Evolutionary conservation across 2,113 vertebrate genomes (phyloP).

Genomic region (Oreochromis tanganicae): DNA sequence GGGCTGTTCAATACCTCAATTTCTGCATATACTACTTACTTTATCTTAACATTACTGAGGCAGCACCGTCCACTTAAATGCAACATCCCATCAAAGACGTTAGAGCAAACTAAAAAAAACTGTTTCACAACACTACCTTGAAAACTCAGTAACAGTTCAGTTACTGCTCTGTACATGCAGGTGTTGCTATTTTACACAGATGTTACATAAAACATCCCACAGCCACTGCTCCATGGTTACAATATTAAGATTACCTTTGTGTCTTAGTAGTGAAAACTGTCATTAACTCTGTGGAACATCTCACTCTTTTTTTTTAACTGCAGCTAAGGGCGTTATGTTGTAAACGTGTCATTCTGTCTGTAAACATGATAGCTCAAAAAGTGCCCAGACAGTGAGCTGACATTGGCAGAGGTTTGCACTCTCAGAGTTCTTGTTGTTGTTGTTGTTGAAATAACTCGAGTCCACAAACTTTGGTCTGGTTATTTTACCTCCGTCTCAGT

Average conservation of each 20-base stretch:
- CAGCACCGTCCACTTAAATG: neutral
- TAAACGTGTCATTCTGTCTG: neutral
- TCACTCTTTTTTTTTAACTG: neutral
- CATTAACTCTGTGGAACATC: neutral
- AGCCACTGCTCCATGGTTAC: neutral
- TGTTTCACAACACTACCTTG: neutral
- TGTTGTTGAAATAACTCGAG: neutral
- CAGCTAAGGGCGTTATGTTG: neutral
- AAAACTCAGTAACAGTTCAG: neutral
- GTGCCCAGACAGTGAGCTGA: neutral
- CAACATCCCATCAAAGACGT: neutral
- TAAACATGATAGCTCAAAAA: neutral
- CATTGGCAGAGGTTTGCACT: neutral
- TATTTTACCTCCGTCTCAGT: neutral
- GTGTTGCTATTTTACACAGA: neutral
- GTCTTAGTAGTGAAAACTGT: neutral
- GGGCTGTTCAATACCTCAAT: neutral
- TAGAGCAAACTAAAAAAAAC: neutral
- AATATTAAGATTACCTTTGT: neutral
- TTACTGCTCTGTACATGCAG: neutral
- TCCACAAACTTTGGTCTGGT: neutral
- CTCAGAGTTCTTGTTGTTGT: neutral
- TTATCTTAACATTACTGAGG: neutral
- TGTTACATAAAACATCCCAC: no score
- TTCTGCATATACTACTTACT: neutral